Base-by-base conservation (phyloP, 2,888 invertebrate genomes). In the Laspeyria flexula region DNA sequence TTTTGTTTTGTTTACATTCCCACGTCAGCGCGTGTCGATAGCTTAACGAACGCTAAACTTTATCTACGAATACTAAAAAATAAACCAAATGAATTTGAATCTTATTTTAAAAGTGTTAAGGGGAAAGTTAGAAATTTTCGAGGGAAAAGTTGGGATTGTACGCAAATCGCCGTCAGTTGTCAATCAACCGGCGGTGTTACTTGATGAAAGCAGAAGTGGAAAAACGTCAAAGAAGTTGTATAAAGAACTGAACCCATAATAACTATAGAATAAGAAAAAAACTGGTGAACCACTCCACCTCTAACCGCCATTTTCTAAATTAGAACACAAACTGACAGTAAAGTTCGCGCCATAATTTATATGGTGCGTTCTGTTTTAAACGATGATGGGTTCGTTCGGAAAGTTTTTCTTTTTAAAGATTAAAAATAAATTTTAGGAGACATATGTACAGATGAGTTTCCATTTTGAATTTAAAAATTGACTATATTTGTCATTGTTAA, bases 21-120 rank as follows among this genome's bases (percentile, higher is more conserved):
- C 90, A 89, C 83, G 88, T 86, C 84, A 82, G 72, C 81, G 79
- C 75, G 77, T 79, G 81, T 83, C 84, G 83, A 87, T 85, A 80
- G 74, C 73, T 75, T 66, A 69, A 71, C 73, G 65, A 53, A 69
- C 47, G 71, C 72, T 71, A 71, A 59, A 55, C 58, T 59, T 49
- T 61, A 69, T 49, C 54, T 58, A 69, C 60, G 39, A 46, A 31
- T 43, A 49, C 59, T 50, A 54, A 58, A 55, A 35, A n/a, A 37
- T 40, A 43, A 29, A 39, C 21, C 31, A 50, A 27, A 45, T 51
- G 12, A 78, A 56, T 55, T 43, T 71, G 50, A 62, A 72, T 77
- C 65, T 68, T 81, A 75, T 63, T 41, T 0, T 1, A 0, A 39
- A 25, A 1, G 3, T 0, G 12, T 42, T 63, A 73, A 44, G 58